Evolutionary conservation across 2,113 vertebrate species (phyloP).

Genomic region (Ivindomyrus marchei): DNA sequence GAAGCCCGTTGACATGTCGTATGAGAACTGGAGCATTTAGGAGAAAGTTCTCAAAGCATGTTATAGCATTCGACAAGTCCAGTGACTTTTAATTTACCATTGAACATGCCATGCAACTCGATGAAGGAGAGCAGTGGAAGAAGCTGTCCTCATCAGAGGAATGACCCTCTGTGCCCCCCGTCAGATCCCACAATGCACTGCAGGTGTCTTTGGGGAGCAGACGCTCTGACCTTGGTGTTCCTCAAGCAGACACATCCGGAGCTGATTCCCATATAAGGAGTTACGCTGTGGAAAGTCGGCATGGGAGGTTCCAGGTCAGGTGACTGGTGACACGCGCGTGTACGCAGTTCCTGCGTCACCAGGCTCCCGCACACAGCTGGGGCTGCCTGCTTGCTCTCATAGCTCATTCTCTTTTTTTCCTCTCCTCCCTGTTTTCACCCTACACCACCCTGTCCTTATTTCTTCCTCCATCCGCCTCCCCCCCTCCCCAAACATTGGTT

Average conservation of each 20-base stretch:
- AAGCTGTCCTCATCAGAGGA: neutral
- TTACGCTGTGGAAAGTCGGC: neutral
- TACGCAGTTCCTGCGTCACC: neutral
- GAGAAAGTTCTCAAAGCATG: neutral
- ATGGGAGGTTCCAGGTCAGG: neutral
- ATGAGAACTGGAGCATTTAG: neutral
- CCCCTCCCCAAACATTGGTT: neutral
- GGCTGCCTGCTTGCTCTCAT: neutral
- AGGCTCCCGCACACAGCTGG: neutral
- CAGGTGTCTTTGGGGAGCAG: neutral
- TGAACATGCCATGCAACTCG: neutral
- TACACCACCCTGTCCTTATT: neutral
- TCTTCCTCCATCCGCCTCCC: neutral
- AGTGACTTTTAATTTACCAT: neutral
- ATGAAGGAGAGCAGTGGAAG: neutral
- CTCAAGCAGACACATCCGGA: neutral
- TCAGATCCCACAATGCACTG: neutral
- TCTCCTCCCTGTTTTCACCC: neutral
- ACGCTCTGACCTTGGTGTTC: slow-evolving; percentile 7
- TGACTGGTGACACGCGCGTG: neutral
- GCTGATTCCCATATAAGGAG: slow-evolving; percentile 9
- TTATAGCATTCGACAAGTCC: neutral
- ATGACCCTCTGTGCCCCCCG: neutral
- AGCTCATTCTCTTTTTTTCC: neutral
- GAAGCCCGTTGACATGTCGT: neutral